Evolutionary conservation across 2,888 invertebrate species (phyloP), one percentile per base, ranked within the genome.

Genomic region (Brachyopa scutellaris): DNA sequence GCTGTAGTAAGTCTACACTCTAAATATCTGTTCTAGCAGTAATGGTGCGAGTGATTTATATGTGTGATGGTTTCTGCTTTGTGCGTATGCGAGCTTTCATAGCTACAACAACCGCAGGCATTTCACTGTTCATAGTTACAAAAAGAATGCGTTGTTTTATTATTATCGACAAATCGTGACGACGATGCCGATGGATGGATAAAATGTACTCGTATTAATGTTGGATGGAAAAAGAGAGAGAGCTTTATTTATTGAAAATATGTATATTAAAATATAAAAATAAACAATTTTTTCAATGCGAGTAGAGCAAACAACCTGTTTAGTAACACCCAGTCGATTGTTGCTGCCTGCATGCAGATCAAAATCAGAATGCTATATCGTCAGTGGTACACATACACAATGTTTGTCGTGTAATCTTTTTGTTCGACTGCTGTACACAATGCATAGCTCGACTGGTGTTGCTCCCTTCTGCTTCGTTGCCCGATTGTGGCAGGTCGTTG

Each of bases 401-500:
- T 45, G 40, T 69, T 42, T 74, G 80, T 53, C 55, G 62, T 69
- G 69, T 38, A 53, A 66, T 59, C 17, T 66, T 55, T 67, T 69
- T 69, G 67, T 57, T 74, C 26, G 11, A 7, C 38, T 49, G 13
- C 29, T 19, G 13, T 17, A 49, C 36, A 59, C 8, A 26, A 51
- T 53, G 33, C 33, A 6, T 23, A 33, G 29, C 31, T 17, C 47
- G 33, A 19, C 38, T 64, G 45, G 17, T 55, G 45, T 9, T 40
- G 53, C 23, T 17, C 53, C 51, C 61, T 53, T 67, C 61, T 26
- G 69, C 64, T 72, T 47, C 26, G 59, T 49, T 67, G 33, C 38
- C 67, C 61, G 83, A 67, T 78, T 85, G 82, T 80, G 85, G 86
- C 89, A 89, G 89, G 90, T 90, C 89, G 90, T 89, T 89, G 88